Percentiles rank a stretch among this genome's conserved stretches.
Conservation (phyloP, 35 echinoderm and acorn worm genomes). For the Heliocidaris erythrogramma region DNA sequence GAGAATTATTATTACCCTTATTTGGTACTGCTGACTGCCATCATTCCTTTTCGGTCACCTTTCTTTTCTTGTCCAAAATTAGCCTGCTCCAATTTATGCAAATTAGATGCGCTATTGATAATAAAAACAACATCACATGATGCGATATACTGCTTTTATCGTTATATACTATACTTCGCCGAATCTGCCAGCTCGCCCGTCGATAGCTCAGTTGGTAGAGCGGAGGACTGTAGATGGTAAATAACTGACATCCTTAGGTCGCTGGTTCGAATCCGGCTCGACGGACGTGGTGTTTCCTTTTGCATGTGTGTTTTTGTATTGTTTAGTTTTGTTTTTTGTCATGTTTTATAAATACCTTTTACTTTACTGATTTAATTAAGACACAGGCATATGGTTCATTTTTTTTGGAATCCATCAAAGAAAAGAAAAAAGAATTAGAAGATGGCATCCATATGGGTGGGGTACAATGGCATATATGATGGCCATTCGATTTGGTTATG, state of each 20-base stretch:
- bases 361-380: too few species aligned
- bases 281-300: conserved; percentile 39
- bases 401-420: too few species aligned
- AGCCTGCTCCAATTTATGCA: background rate
- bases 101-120: too few species aligned
- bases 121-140: background rate
- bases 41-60: background rate
- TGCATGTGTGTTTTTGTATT: too few species aligned
- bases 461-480: too few species aligned
- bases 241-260: conserved; percentile 61
- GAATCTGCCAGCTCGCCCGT: background rate
- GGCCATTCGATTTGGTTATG: too few species aligned
- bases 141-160: background rate
- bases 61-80: background rate
- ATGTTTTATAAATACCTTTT: background rate
- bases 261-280: conserved; percentile 76
- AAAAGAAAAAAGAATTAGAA: too few species aligned
- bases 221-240: conserved; percentile 65
- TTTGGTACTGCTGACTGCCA: background rate
- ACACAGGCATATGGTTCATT: too few species aligned
- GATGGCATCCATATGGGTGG: too few species aligned
- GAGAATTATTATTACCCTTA: background rate
- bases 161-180: background rate
- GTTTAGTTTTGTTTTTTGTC: background rate
- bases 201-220: conserved; percentile 81